These are phyloP conservation scores for Macrobrachium rosenbergii DNA, from an alignment of 1,140 invertebrate genomes.

Conservation along the genomic window DNA sequence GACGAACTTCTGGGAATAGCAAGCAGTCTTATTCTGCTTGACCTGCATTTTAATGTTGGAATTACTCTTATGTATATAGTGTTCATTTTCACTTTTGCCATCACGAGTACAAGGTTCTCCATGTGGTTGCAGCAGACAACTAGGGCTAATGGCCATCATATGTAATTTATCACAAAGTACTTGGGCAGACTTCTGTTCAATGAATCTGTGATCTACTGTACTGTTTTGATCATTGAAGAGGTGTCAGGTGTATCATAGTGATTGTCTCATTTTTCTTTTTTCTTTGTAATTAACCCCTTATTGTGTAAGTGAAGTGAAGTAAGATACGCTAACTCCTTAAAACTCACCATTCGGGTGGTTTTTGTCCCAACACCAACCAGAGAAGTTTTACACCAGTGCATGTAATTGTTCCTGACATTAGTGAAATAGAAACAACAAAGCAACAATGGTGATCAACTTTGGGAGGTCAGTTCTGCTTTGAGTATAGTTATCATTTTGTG, in stretches of 20 bases:
- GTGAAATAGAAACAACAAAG: background rate
- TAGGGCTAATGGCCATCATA: constrained; percentile 29
- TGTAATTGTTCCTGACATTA: constrained; percentile 4
- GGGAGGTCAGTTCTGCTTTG: constrained; percentile 14
- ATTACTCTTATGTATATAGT: constrained; percentile 46
- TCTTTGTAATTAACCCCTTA: constrained; percentile 40
- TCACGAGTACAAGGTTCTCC: constrained; percentile 47
- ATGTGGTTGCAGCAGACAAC: constrained; percentile 32
- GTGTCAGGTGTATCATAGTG: constrained; percentile 48
- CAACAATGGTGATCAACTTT: constrained; percentile 28
- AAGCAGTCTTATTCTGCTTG: constrained; percentile 39
- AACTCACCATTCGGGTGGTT: constrained; percentile 15
- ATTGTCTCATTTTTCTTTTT: constrained; percentile 12
- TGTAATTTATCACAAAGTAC: constrained; percentile 41
- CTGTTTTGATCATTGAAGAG: constrained; percentile 31
- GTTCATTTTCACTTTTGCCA: constrained; percentile 52
- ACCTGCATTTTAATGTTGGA: constrained; percentile 43
- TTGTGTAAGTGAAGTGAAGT: constrained; percentile 30
- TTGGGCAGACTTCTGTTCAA: constrained; percentile 36
- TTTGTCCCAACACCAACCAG: constrained; percentile 23
- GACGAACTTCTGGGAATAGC: constrained; percentile 37
- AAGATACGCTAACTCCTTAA: constrained; percentile 37
- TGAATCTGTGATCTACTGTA: constrained; percentile 44
- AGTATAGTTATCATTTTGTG: constrained; percentile 11
- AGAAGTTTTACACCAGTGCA: background rate